Conservation (phyloP, 2,113 vertebrate species). For the Mirza zaza region DNA sequence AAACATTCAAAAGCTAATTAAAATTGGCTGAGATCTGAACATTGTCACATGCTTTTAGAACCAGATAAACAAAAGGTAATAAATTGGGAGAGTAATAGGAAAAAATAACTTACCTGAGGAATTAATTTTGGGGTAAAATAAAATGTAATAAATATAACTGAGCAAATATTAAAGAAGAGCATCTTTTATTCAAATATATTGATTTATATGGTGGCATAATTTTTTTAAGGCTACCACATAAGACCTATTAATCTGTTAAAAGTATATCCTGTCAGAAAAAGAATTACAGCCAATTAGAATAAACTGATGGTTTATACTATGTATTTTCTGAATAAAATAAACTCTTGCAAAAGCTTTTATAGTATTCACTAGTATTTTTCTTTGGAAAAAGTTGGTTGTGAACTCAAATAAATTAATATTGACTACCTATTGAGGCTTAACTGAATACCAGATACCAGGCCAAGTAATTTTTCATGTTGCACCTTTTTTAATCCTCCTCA, state of each 20-base stretch:
- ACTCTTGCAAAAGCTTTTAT: neutral
- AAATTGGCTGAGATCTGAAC: slow-evolving; percentile 29
- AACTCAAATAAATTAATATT: slow-evolving; percentile 21
- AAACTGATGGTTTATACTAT: neutral
- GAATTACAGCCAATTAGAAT: neutral
- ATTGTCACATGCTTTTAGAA: neutral
- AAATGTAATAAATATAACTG: slow-evolving; percentile 3
- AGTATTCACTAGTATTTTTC: neutral
- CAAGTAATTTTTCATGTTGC: neutral
- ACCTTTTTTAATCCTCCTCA: neutral
- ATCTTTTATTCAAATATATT: neutral
- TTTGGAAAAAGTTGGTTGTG: neutral
- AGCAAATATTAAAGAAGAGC: slow-evolving; percentile 18
- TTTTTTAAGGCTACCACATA: neutral
- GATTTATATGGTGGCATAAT: neutral
- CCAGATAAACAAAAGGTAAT: neutral
- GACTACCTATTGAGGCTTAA: neutral
- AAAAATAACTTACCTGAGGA: neutral
- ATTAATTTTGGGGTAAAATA: neutral
- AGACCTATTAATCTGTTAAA: neutral
- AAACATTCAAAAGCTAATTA: slow-evolving; percentile 35
- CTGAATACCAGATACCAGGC: neutral
- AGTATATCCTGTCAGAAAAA: neutral
- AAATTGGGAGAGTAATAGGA: neutral
- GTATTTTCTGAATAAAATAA: neutral